Percentiles rank a stretch among this genome's conserved stretches.
Evolutionary conservation across 2,888 invertebrate genomes (phyloP).

Genomic region (Acanthosepion lycidas): DNA sequence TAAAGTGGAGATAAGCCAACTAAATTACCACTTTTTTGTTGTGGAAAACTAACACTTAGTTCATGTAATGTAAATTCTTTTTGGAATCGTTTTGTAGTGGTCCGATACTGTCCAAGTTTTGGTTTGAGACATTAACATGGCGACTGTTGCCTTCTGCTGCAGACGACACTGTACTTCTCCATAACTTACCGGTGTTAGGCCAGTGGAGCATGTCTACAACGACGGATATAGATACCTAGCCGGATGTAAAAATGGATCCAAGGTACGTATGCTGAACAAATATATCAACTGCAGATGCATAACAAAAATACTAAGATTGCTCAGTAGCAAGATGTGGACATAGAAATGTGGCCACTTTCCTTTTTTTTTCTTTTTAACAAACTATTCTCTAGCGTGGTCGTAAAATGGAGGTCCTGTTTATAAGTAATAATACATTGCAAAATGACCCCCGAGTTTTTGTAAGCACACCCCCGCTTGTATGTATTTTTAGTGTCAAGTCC

Average conservation of each 20-base stretch:
- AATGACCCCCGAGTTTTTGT: neutral
- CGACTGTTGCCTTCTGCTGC: constrained; percentile 33
- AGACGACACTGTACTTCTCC: neutral
- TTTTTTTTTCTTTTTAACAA: neutral
- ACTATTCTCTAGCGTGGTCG: neutral
- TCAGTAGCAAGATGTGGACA: neutral
- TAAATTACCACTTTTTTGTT: neutral
- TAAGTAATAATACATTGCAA: neutral
- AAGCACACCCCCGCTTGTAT: neutral
- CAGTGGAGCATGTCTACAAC: neutral
- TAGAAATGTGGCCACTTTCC: neutral
- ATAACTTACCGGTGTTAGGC: neutral
- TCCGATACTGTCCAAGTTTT: neutral
- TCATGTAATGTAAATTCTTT: neutral
- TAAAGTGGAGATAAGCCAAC: neutral
- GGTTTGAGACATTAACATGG: neutral
- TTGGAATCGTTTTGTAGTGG: neutral
- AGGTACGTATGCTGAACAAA: neutral
- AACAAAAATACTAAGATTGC: neutral
- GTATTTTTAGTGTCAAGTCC: neutral
- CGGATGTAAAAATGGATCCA: neutral
- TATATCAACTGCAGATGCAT: neutral
- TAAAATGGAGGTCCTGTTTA: constrained; percentile 11
- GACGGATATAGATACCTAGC: neutral
- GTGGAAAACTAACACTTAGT: neutral